phyloP scores from a whole-genome alignment of 53 echinoderm and acorn worm genomes.

The Temnopleurus reevesii region DNA sequence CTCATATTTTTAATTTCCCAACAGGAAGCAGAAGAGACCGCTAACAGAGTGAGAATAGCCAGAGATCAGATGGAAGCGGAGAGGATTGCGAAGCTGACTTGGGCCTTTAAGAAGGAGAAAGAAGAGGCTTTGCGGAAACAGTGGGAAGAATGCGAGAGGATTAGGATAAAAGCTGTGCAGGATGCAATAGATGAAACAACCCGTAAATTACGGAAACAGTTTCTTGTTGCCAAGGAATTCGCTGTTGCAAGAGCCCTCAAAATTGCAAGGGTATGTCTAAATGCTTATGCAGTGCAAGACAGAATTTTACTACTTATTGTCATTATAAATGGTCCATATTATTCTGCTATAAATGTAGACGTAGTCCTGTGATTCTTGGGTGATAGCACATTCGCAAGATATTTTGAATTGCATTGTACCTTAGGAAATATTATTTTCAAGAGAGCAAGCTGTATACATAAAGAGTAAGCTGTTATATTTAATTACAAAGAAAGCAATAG shows the following conservation, averaged over 20 bases:
- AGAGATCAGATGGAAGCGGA: constrained; percentile 84
- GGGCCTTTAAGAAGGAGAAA: constrained; percentile 84
- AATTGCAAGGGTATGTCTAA: constrained; percentile 84
- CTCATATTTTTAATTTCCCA: neutral
- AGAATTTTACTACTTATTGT: too few relatives aligned
- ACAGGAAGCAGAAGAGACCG: constrained; percentile 80
- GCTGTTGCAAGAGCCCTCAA: constrained; percentile 86
- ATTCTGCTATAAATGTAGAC: too few relatives aligned
- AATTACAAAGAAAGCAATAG: too few relatives aligned
- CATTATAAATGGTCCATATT: too few relatives aligned
- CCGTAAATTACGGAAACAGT: constrained; percentile 70
- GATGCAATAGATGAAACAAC: constrained; percentile 86
- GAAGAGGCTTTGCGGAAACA: constrained; percentile 82
- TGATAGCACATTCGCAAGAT: too few relatives aligned
- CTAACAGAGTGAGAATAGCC: constrained; percentile 71
- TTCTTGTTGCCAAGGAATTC: constrained; percentile 83
- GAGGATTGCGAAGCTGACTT: constrained; percentile 76
- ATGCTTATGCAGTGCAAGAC: too few relatives aligned
- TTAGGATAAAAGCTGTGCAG: constrained; percentile 80
- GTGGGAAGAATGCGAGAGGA: constrained; percentile 93
- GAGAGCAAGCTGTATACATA: too few relatives aligned
- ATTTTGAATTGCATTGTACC: too few relatives aligned
- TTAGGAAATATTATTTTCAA: too few relatives aligned
- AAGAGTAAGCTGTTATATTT: too few relatives aligned
- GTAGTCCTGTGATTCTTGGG: too few relatives aligned